Conservation (phyloP, 2,113 vertebrate genomes). For the Coracopsis vasa region DNA sequence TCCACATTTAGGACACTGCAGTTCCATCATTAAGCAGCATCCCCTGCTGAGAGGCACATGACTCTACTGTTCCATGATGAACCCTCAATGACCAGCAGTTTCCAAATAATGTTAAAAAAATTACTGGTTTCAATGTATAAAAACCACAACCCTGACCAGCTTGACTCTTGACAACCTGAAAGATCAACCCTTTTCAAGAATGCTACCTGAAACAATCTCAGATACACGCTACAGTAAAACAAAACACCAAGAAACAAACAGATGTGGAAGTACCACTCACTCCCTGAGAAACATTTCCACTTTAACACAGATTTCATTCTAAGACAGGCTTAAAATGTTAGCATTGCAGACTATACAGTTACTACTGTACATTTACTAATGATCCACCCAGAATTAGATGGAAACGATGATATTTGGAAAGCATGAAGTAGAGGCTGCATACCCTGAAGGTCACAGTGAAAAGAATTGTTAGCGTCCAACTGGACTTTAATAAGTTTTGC, state of each 20-base stretch:
- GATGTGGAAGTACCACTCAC: background rate
- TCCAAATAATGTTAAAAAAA: background rate
- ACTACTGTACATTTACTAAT: background rate
- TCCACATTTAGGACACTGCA: background rate
- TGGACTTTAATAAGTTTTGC: background rate
- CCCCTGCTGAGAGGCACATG: background rate
- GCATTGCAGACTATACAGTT: background rate
- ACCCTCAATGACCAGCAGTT: background rate
- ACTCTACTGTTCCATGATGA: background rate
- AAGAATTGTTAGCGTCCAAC: background rate
- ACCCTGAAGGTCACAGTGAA: background rate
- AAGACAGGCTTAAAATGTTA: background rate
- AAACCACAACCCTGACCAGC: background rate
- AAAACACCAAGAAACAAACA: background rate
- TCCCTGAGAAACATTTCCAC: background rate
- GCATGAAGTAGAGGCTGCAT: background rate
- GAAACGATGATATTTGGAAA: background rate
- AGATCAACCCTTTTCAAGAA: background rate
- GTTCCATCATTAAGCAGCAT: constrained; percentile 24
- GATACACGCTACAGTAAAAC: background rate
- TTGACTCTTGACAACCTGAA: background rate
- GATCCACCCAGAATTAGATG: background rate
- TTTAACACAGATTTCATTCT: background rate
- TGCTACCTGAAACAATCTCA: background rate
- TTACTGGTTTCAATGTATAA: background rate